Conservation (phyloP, 2,113 vertebrate genomes). For the Vulpes lagopus region DNA sequence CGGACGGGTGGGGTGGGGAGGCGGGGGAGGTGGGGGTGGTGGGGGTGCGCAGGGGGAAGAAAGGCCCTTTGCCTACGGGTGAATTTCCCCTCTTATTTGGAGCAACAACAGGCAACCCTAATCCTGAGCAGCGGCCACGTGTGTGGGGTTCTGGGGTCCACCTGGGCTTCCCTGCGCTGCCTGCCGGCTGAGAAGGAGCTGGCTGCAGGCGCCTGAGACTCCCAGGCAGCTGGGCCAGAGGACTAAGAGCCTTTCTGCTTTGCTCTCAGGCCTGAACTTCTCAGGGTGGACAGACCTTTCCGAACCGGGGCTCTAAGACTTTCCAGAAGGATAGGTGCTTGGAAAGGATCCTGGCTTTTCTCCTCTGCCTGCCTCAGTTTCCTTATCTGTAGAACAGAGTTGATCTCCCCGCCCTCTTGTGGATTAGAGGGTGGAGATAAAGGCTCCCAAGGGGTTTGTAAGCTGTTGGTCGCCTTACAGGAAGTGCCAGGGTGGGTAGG, state of each 20-base stretch:
- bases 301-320: background rate
- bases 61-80: background rate
- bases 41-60: too few species aligned
- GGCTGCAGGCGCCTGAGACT: background rate
- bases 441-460: background rate
- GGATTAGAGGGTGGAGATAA: background rate
- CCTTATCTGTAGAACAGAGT: background rate
- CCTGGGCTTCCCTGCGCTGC: background rate
- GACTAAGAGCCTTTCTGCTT: background rate
- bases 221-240: background rate
- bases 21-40: too few species aligned
- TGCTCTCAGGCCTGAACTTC: background rate
- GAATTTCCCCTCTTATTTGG: background rate
- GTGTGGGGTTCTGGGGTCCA: background rate
- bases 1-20: background rate
- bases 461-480: background rate
- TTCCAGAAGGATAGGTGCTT: background rate
- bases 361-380: constrained; percentile 2
- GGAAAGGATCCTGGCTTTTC: background rate
- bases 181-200: background rate
- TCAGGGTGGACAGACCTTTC: background rate
- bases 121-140: background rate
- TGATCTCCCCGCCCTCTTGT: background rate
- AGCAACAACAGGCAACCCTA: background rate
- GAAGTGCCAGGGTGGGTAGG: background rate